Conservation (phyloP, 1,140 invertebrate species). For the Penaeus indicus region DNA sequence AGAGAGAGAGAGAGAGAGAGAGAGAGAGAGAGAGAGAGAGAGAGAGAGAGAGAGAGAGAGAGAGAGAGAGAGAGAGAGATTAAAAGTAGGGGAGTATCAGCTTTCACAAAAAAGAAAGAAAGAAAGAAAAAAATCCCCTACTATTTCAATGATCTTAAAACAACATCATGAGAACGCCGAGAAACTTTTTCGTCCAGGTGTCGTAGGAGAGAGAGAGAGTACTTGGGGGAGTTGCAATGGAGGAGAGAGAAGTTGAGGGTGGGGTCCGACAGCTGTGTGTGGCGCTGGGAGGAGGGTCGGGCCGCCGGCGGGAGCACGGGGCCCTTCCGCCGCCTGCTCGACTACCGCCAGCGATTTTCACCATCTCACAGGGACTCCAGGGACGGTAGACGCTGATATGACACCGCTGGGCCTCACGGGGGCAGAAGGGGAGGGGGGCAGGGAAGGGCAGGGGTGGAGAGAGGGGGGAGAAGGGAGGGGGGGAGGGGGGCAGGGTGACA, state of each 20-base stretch:
- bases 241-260: constrained; percentile 30
- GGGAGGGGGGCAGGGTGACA: no score
- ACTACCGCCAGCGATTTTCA: neutral
- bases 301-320: neutral
- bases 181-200: constrained; percentile 7
- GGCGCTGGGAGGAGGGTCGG: neutral
- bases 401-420: neutral
- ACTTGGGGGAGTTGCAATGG: neutral
- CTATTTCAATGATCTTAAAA: no score
- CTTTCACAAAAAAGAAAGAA: no score
- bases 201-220: neutral
- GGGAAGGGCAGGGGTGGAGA: neutral
- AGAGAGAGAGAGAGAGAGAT: no score
- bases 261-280: neutral
- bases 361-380: neutral
- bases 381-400: constrained; percentile 18
- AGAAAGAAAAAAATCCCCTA: no score
- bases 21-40: no score
- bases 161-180: neutral
- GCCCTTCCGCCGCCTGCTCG: no score
- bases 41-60: no score
- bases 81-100: no score
- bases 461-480: neutral
- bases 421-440: neutral
- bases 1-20: no score